Percentiles rank a stretch among this genome's conserved stretches.
phyloP scores from a whole-genome alignment of 2,797 vertebrate species.

The Coluber constrictor region DNA sequence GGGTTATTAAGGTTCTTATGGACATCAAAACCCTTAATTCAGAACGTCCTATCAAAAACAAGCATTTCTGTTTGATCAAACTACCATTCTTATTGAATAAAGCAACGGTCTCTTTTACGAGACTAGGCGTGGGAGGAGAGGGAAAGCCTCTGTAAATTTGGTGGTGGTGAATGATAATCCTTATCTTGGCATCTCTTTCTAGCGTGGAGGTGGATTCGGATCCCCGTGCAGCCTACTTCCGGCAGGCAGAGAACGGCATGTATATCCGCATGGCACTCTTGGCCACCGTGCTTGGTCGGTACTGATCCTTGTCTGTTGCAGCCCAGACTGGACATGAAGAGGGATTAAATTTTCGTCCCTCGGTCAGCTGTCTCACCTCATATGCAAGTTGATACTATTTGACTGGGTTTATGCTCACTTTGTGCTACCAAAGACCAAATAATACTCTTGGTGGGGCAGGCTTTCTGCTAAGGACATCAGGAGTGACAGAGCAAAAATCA shows the following conservation, averaged over 20 bases:
- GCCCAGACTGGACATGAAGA: background rate
- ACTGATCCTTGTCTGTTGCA: constrained; percentile 36
- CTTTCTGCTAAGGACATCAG: constrained; percentile 26
- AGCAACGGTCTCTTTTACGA: background rate
- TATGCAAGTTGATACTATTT: background rate
- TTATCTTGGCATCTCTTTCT: constrained; percentile 15
- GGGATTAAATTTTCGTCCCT: background rate
- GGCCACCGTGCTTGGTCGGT: constrained; percentile 87
- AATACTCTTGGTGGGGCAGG: background rate
- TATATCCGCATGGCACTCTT: constrained; percentile 94
- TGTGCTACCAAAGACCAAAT: background rate
- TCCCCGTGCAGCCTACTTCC: constrained; percentile 93
- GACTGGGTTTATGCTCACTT: background rate
- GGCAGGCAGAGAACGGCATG: constrained; percentile 97
- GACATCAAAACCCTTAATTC: background rate
- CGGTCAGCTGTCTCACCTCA: background rate
- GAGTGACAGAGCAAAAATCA: background rate
- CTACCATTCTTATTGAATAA: background rate
- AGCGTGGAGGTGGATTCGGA: constrained; percentile 93
- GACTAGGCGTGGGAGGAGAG: background rate
- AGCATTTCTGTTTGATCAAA: background rate
- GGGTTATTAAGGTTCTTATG: background rate
- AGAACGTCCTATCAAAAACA: background rate
- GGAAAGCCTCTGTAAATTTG: background rate
- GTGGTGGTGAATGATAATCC: background rate